phyloP scores from a whole-genome alignment of 2,888 invertebrate species.

The Erebia epiphron region DNA sequence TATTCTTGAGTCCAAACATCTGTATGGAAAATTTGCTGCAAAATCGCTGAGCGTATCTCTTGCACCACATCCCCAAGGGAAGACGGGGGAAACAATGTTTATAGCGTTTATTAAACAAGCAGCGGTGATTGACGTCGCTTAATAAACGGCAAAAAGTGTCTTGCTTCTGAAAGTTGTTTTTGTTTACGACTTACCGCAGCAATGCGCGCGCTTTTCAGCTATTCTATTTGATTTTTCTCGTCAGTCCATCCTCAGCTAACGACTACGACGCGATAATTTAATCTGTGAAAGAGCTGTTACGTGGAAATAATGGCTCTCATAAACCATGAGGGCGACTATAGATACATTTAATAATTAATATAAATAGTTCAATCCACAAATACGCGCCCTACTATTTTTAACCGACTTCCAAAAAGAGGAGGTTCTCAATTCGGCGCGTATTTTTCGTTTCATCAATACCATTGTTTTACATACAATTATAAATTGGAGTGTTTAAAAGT shows the following conservation, averaged over 20 bases:
- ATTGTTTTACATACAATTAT: too few relatives aligned
- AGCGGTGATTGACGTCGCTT: slow-evolving; percentile 67
- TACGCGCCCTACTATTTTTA: too few relatives aligned
- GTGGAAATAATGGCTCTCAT: too few relatives aligned
- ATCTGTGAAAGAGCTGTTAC: background rate
- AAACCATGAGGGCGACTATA: too few relatives aligned
- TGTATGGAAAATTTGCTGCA: background rate
- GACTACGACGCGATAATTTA: background rate
- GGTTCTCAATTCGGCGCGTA: too few relatives aligned
- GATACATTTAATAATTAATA: too few relatives aligned
- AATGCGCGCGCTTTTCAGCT: slow-evolving; percentile 25
- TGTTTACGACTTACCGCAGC: slow-evolving; percentile 41
- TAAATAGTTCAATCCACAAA: too few relatives aligned
- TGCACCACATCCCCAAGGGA: slow-evolving; percentile 44
- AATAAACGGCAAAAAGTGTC: slow-evolving; percentile 55
- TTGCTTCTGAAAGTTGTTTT: slow-evolving; percentile 41
- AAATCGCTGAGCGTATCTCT: slow-evolving; percentile 36
- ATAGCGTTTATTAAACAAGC: slow-evolving; percentile 68
- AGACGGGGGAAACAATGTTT: slow-evolving; percentile 63
- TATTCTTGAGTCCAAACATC: too few relatives aligned
- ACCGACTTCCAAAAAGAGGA: too few relatives aligned
- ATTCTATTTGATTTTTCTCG: slow-evolving; percentile 15
- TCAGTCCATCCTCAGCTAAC: background rate
- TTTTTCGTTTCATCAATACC: too few relatives aligned
- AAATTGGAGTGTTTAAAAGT: too few relatives aligned